Conservation (phyloP, 2,797 vertebrate species). For the Gadopsis marmoratus region DNA sequence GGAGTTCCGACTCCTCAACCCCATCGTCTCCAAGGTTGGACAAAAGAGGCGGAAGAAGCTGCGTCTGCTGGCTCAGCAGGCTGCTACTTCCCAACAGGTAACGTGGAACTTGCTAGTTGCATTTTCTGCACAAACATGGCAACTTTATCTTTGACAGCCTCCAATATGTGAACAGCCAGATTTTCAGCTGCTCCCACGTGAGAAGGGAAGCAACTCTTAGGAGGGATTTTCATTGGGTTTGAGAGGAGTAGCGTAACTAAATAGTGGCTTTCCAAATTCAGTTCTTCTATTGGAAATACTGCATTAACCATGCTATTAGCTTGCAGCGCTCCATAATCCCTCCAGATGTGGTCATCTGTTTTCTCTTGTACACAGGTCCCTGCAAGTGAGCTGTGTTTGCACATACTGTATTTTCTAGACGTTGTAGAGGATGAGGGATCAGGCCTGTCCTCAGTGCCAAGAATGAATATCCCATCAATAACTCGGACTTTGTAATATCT, state of each 20-base stretch:
- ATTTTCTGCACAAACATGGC: not conserved
- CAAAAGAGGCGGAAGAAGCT: constrained; percentile 94
- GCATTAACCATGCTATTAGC: not conserved
- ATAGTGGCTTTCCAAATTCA: constrained; percentile 22
- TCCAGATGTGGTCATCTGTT: not conserved
- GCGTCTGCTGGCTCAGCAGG: constrained; percentile 85
- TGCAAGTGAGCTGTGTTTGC: not conserved
- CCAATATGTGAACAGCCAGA: not conserved
- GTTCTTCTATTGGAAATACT: not conserved
- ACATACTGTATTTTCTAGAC: not conserved
- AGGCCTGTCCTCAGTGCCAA: not conserved
- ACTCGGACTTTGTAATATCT: not conserved
- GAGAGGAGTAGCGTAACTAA: not conserved
- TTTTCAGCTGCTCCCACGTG: not conserved
- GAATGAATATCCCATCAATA: not conserved
- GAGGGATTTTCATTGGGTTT: not conserved
- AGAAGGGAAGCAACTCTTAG: not conserved
- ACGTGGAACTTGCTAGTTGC: not conserved
- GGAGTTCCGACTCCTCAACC: constrained; percentile 97
- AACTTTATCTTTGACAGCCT: not conserved
- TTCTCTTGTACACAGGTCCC: not conserved
- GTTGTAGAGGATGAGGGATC: not conserved
- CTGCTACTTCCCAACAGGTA: constrained; percentile 83
- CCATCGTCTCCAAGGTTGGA: constrained; percentile 95
- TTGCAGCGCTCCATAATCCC: not conserved